phyloP scores from a whole-genome alignment of 2,113 vertebrate genomes.

The Cynocephalus volans region DNA sequence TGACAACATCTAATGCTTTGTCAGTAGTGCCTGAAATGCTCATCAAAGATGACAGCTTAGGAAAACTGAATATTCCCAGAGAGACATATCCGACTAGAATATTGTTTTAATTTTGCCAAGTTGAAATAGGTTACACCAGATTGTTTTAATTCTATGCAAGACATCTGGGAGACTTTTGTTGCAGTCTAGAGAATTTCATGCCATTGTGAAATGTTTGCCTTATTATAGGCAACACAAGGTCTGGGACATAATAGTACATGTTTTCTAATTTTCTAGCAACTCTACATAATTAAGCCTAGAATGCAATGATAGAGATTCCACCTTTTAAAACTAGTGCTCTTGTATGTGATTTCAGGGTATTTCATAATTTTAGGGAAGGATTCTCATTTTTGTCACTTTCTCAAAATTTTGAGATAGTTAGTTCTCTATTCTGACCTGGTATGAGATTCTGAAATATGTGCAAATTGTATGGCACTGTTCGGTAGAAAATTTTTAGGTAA shows the following conservation, averaged over 20 bases:
- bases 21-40: constrained; percentile 25
- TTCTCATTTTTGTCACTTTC: neutral
- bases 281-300: constrained; percentile 29
- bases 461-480: neutral
- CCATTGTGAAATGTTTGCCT: constrained; percentile 60
- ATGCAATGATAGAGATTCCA: neutral
- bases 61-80: constrained; percentile 60
- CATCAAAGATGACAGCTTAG: constrained; percentile 63
- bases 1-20: constrained; percentile 47
- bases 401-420: neutral
- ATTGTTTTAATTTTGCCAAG: constrained; percentile 71
- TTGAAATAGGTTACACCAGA: constrained; percentile 57
- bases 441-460: neutral
- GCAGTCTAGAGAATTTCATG: constrained; percentile 59
- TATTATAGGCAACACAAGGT: constrained; percentile 37
- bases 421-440: neutral
- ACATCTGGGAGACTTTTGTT: constrained; percentile 68
- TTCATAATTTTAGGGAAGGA: neutral
- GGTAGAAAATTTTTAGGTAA: neutral
- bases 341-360: neutral
- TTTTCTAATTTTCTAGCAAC: constrained; percentile 65
- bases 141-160: constrained; percentile 73
- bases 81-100: constrained; percentile 49
- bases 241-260: constrained; percentile 2
- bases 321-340: neutral